These are phyloP conservation scores for Elaphurus davidianus DNA, from an alignment of 2,113 vertebrate species.

Conservation along the genomic window DNA sequence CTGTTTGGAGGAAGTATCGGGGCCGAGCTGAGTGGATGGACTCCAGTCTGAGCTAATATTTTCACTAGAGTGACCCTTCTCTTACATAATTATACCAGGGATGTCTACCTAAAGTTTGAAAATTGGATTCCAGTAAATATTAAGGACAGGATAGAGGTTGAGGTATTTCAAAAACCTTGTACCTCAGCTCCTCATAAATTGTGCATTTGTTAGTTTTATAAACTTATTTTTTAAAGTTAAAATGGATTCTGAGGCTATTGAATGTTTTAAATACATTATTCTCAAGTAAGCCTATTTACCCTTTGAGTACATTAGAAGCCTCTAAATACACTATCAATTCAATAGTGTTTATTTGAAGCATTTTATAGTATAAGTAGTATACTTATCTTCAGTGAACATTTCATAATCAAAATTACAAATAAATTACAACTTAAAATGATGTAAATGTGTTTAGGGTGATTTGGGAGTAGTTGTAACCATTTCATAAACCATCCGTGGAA, in stretches of 20 bases:
- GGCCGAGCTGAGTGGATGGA: rapidly evolving
- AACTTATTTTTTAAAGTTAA: not conserved
- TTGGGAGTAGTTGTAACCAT: not conserved
- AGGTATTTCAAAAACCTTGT: not conserved
- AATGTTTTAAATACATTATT: not conserved
- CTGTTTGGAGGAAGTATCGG: not conserved
- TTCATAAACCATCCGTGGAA: not conserved
- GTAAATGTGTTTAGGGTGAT: not conserved
- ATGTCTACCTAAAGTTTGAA: not conserved
- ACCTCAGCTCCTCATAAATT: not conserved
- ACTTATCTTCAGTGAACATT: constrained; percentile 37
- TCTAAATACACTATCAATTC: not conserved
- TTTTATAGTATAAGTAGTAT: constrained; percentile 10
- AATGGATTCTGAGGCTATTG: not conserved
- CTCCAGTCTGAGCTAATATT: not conserved
- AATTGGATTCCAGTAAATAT: not conserved
- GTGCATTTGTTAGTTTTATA: not conserved
- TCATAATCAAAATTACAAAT: constrained; percentile 29
- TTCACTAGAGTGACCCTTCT: not conserved
- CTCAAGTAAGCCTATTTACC: not conserved
- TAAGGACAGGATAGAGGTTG: not conserved
- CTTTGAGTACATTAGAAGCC: not conserved
- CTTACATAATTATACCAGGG: not conserved
- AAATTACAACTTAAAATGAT: not conserved
- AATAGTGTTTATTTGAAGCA: not conserved